These are phyloP conservation scores for Orgyia antiqua DNA, from an alignment of 2,888 invertebrate species.

Conservation along the genomic window DNA sequence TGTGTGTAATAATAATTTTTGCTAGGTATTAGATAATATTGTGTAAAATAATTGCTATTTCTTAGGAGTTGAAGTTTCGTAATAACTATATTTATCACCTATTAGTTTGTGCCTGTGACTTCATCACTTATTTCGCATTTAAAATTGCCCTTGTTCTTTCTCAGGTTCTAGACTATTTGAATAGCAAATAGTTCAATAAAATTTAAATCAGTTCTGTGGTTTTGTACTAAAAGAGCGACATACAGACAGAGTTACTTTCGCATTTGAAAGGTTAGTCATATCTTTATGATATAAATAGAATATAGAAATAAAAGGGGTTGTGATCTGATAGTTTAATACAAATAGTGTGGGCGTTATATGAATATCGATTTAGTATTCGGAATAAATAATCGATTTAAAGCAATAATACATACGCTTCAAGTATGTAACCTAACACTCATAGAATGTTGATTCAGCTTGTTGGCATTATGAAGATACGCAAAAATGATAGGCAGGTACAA, in stretches of 20 bases:
- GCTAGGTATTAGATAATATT: conserved; percentile 3
- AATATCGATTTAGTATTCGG: conserved; percentile 43
- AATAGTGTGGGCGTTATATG: conserved; percentile 54
- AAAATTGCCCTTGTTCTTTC: too few relatives aligned
- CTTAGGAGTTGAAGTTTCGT: too few relatives aligned
- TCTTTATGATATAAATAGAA: conserved; percentile 38
- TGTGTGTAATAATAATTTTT: conserved; percentile 13
- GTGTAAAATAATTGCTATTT: neutral
- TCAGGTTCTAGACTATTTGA: too few relatives aligned
- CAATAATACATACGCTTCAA: conserved; percentile 38
- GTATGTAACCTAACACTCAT: conserved; percentile 51
- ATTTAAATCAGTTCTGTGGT: too few relatives aligned
- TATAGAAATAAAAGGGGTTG: conserved; percentile 47
- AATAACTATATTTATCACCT: too few relatives aligned
- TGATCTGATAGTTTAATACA: conserved; percentile 29
- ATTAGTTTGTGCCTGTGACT: too few relatives aligned
- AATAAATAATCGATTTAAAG: conserved; percentile 68
- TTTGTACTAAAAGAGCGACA: too few relatives aligned
- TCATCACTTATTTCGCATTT: too few relatives aligned
- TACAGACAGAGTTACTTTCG: too few relatives aligned
- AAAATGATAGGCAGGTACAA: conserved; percentile 54
- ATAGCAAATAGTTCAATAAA: too few relatives aligned
- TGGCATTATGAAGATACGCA: conserved; percentile 44
- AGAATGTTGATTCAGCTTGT: conserved; percentile 42
- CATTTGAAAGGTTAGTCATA: too few relatives aligned